Percentiles rank a stretch among this genome's conserved stretches.
Conservation (phyloP, 35 echinoderm and acorn worm genomes). For the Diadema setosum region DNA sequence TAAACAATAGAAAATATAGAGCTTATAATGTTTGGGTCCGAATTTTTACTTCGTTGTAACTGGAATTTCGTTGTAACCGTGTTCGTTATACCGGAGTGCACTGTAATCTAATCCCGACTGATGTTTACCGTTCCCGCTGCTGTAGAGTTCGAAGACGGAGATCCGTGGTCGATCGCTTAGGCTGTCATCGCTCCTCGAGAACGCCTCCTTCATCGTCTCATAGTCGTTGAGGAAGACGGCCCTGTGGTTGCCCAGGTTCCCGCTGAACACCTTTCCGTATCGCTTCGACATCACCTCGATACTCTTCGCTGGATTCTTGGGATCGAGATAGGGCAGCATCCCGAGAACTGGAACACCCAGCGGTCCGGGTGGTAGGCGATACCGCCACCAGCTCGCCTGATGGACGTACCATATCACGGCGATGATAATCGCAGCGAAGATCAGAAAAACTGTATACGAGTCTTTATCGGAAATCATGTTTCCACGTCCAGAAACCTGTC, state of each 20-base stretch:
- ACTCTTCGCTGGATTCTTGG: not conserved
- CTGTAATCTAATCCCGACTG: no score
- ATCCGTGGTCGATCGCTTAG: not conserved
- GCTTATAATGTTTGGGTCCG: no score
- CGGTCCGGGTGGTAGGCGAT: not conserved
- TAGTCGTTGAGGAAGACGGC: slow-evolving; percentile 22
- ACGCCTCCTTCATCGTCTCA: slow-evolving; percentile 10
- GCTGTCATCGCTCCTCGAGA: not conserved
- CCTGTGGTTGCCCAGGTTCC: not conserved
- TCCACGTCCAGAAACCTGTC: no score
- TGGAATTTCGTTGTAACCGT: no score
- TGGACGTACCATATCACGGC: not conserved
- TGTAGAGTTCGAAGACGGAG: not conserved
- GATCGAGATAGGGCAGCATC: not conserved
- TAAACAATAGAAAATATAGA: no score
- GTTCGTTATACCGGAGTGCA: no score
- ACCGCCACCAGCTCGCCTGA: not conserved
- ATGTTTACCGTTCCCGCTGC: not conserved
- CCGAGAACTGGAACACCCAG: slow-evolving; percentile 1
- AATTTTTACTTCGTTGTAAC: no score
- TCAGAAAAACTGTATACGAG: not conserved
- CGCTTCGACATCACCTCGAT: not conserved
- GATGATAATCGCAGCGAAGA: not conserved
- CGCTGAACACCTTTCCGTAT: slow-evolving; percentile 21
- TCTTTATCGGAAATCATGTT: no score